These are phyloP conservation scores for Sclerurus mexicanus DNA, from an alignment of 2,113 vertebrate genomes.

Conservation along the genomic window DNA sequence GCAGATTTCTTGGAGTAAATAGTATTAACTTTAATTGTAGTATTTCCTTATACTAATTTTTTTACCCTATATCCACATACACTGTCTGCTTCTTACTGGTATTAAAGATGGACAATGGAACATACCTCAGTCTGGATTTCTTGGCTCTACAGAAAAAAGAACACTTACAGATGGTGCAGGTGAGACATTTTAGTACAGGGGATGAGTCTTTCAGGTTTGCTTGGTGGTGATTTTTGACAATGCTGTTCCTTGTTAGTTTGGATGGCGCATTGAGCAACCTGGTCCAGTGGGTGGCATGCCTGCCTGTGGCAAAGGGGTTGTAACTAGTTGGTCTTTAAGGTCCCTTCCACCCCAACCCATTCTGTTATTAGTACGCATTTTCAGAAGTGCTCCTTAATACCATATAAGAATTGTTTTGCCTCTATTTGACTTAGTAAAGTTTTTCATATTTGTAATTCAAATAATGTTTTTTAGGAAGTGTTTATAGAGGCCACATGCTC, in stretches of 20 bases:
- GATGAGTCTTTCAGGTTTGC: not conserved
- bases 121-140: not conserved
- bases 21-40: not conserved
- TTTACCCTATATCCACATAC: not conserved
- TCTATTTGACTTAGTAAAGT: accelerated
- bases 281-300: not conserved
- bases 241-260: not conserved
- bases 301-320: not conserved
- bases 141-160: conserved; percentile 16
- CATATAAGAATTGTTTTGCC: not conserved
- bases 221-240: not conserved
- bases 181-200: not conserved
- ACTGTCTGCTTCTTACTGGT: not conserved
- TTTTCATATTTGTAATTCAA: not conserved
- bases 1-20: not conserved
- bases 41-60: not conserved
- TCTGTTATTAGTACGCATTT: accelerated
- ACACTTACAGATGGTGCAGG: not conserved
- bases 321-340: not conserved
- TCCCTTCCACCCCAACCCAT: not conserved
- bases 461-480: not conserved
- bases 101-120: not conserved
- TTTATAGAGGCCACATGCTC: not conserved
- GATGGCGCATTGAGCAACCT: accelerated
- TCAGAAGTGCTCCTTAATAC: not conserved